phyloP scores from a whole-genome alignment of 1,140 invertebrate genomes.

The Drosophila orena region DNA sequence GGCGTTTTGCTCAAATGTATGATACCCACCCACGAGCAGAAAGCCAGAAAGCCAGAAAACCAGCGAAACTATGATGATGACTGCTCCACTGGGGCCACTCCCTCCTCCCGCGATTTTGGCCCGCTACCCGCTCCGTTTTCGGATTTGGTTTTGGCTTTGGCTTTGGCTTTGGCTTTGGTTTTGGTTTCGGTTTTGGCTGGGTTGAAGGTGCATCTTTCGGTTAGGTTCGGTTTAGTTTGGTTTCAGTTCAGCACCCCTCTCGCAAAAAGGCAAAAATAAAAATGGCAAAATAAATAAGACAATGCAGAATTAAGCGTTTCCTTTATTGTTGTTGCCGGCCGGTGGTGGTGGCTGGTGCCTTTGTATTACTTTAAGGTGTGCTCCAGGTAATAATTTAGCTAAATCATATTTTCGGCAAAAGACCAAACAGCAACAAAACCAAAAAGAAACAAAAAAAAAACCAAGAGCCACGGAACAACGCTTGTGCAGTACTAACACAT shows the following conservation, averaged over 20 bases:
- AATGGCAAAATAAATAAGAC: slow-evolving; percentile 53
- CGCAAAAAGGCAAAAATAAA: neutral
- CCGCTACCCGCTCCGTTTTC: slow-evolving; percentile 32
- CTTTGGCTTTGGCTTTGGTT: too few species aligned
- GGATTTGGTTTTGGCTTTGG: slow-evolving; percentile 27
- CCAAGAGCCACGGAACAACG: slow-evolving; percentile 5
- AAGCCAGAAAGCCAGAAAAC: slow-evolving; percentile 53
- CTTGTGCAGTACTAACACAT: slow-evolving; percentile 59
- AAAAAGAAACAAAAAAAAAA: slow-evolving; percentile 18
- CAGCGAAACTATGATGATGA: slow-evolving; percentile 79
- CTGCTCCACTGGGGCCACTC: slow-evolving; percentile 51
- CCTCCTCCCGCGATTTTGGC: slow-evolving; percentile 37
- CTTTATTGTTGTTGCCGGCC: slow-evolving; percentile 75
- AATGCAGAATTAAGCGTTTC: slow-evolving; percentile 83
- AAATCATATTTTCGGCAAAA: slow-evolving; percentile 80
- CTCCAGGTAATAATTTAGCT: slow-evolving; percentile 84
- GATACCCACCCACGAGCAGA: slow-evolving; percentile 83
- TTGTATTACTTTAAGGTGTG: slow-evolving; percentile 84
- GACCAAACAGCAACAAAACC: slow-evolving; percentile 27
- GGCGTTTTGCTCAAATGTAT: slow-evolving; percentile 84
- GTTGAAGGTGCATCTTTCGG: neutral
- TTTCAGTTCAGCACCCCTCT: slow-evolving; percentile 30
- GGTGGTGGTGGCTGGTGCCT: slow-evolving; percentile 60
- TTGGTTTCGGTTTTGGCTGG: slow-evolving; percentile 49
- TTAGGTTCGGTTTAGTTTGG: slow-evolving; percentile 26